Evolutionary conservation across 2,797 vertebrate genomes (phyloP), one percentile per base, ranked within the genome.

Genomic region (Naso thynnoides): DNA sequence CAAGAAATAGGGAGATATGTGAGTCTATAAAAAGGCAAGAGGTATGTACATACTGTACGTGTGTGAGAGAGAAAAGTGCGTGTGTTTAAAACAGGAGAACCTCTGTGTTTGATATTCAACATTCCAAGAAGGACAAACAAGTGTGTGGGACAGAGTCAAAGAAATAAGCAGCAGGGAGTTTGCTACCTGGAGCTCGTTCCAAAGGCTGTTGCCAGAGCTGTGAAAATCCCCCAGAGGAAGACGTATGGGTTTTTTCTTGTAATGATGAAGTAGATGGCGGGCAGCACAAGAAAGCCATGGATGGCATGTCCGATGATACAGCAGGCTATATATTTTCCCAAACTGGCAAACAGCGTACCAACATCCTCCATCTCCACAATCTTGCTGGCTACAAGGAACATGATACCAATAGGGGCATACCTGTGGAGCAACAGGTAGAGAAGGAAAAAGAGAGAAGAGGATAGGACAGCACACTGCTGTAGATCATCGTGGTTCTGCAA

Each of bases 331-430:
- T 97, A 98, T 73, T 97, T 98, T 23, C 96, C 96, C 18, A 98
- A 91, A 52, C 92, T 94, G 81, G 94, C 78, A 44, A 98, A 97
- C 19, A 98, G 91, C 1, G 14, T 5, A 0, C 58, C 83, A 2
- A 97, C 94, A 0, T 97, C 87, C 0, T 96, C 91, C 95, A 96
- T 96, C 89, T 97, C 96, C 53, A 96, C 92, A 0, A 98, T 97
- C 92, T 98, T 96, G 26, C 94, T 86, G 0, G 97, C 96, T 31
- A 98, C 96, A 55, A 98, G 93, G 87, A 97, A 98, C 95, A 98
- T 93, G 88, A 98, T 97, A 90, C 97, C 97, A 27, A 97, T 0
- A 0, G 97, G 97, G 0, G 97, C 96, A 0, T 97, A 98, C 97
- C 97, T 98, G 66, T 1, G 63, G 44, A 16, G 15, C 44, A 13